Conservation (phyloP, 2,888 invertebrate species). For the Amphipyra berbera region DNA sequence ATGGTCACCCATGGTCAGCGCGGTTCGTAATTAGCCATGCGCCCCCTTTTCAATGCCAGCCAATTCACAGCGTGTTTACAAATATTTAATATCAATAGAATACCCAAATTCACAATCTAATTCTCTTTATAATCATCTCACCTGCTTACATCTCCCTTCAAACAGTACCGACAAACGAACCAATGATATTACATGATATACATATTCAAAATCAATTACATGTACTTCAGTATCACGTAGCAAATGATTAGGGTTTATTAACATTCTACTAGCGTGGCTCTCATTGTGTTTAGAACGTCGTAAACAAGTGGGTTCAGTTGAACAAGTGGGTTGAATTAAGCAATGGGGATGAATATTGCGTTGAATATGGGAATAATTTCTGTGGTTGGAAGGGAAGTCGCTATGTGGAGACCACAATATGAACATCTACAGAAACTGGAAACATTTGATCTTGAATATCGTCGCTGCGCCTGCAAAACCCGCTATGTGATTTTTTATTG, state of each 20-base stretch:
- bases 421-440: too few relatives aligned
- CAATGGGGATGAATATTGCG: conserved; percentile 16
- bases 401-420: too few relatives aligned
- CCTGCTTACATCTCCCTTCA: not conserved
- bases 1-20: too few relatives aligned
- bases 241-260: conserved; percentile 30
- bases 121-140: not conserved
- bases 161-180: conserved; percentile 13
- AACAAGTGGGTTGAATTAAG: conserved; percentile 32
- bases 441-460: too few relatives aligned
- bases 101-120: conserved; percentile 12
- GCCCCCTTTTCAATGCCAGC: too few relatives aligned
- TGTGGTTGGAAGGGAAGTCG: too few relatives aligned
- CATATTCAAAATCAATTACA: conserved; percentile 52
- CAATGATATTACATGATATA: conserved; percentile 19
- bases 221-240: conserved; percentile 20
- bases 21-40: too few relatives aligned
- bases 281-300: conserved; percentile 31
- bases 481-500: too few relatives aligned
- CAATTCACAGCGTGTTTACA: too few relatives aligned
- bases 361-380: conserved; percentile 17
- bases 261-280: conserved; percentile 29
- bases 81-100: not conserved
- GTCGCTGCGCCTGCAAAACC: too few relatives aligned
- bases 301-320: conserved; percentile 9